A percentile compares a stretch with the other conserved stretches of the same genome.
Evolutionary conservation across 23 tunicate species (phyloP).

Genomic region (Halocynthia aurantium): DNA sequence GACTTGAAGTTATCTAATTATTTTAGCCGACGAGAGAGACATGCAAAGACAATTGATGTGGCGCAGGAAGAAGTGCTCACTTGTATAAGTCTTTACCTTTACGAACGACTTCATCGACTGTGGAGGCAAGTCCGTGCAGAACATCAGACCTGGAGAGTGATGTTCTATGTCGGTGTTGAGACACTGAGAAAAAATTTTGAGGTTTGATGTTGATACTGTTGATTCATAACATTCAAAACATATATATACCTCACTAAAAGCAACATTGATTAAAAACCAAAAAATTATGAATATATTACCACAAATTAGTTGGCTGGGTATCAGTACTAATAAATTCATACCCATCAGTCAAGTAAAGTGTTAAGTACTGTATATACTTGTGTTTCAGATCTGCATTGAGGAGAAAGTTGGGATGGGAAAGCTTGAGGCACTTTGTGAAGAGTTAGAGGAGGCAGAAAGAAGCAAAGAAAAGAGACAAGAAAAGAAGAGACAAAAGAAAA

Average conservation of each 20-base stretch:
- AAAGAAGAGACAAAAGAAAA: constrained; percentile 27
- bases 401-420: constrained; percentile 30
- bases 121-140: constrained; percentile 66
- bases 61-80: constrained; percentile 95
- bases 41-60: constrained; percentile 84
- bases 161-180: constrained; percentile 59
- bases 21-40: constrained; percentile 47
- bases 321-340: neutral
- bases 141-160: constrained; percentile 73
- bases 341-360: neutral
- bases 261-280: no score
- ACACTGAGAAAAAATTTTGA: constrained; percentile 58
- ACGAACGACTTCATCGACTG: constrained; percentile 65
- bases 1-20: neutral
- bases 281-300: no score
- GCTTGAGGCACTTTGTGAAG: constrained; percentile 75
- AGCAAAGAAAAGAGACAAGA: constrained; percentile 19
- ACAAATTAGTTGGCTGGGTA: no score
- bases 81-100: constrained; percentile 64
- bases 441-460: constrained; percentile 36
- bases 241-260: no score
- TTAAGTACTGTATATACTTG: neutral
- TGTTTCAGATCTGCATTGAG: constrained; percentile 9
- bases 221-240: no score
- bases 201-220: neutral